Conservation (phyloP, 1,140 invertebrate genomes). For the Drosophila neocordata region DNA sequence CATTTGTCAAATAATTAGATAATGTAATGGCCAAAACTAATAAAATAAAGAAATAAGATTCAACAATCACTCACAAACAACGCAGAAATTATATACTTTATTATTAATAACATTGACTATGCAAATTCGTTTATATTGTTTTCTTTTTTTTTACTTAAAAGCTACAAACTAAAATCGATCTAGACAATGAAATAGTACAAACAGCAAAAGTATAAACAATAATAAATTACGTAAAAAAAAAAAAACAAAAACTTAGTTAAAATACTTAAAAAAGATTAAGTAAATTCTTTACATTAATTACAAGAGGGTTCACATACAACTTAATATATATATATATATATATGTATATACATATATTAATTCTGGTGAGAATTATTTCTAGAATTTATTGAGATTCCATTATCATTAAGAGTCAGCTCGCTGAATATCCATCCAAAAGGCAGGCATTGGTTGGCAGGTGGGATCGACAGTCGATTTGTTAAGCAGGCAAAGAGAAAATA, state of each 20-base stretch:
- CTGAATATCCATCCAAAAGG: conserved; percentile 36
- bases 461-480: conserved; percentile 6
- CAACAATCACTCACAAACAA: conserved; percentile 5
- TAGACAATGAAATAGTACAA: not conserved
- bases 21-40: not conserved
- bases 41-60: not conserved
- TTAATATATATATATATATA: conserved; percentile 20
- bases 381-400: conserved; percentile 63
- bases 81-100: not conserved
- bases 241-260: not conserved
- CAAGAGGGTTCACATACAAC: not conserved
- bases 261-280: not conserved
- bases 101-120: conserved; percentile 8
- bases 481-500: conserved; percentile 45
- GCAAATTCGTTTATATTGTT: not conserved
- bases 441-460: conserved; percentile 30
- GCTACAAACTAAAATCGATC: not conserved
- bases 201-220: not conserved
- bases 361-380: conserved; percentile 54
- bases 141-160: not conserved
- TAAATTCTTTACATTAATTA: conserved; percentile 16
- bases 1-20: not conserved
- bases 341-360: conserved; percentile 33
- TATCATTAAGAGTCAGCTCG: conserved; percentile 77
- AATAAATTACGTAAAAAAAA: not conserved